These are phyloP conservation scores for Cepphus grylle DNA, from an alignment of 2,113 vertebrate species.

Conservation along the genomic window DNA sequence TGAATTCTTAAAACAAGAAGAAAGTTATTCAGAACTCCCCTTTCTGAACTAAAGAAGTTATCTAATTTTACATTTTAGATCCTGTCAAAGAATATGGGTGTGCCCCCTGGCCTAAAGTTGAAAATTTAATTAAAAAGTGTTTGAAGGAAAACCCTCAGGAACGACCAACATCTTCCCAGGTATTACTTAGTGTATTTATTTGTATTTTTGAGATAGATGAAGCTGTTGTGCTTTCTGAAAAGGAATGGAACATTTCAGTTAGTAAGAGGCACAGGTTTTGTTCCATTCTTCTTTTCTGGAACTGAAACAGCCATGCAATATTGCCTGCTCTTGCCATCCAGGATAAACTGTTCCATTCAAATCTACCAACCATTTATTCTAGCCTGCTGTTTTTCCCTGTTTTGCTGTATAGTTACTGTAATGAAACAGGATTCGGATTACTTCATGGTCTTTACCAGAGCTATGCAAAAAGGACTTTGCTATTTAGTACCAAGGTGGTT, in stretches of 20 bases:
- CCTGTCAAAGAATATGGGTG: conserved; percentile 90
- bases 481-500: background rate
- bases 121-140: conserved; percentile 90
- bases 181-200: conserved; percentile 35
- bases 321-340: background rate
- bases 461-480: background rate
- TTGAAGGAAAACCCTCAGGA: conserved; percentile 88
- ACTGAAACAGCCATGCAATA: background rate
- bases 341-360: background rate
- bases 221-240: background rate
- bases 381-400: background rate
- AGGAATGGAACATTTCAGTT: background rate
- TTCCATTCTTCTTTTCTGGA: background rate
- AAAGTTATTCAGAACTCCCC: background rate
- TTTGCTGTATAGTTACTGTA: background rate
- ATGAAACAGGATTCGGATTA: background rate
- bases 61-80: conserved; percentile 76
- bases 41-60: background rate
- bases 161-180: conserved; percentile 91
- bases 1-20: background rate
- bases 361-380: background rate
- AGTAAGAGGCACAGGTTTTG: background rate
- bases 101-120: conserved; percentile 87
- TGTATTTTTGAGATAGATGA: background rate
- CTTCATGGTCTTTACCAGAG: background rate